phyloP scores from a whole-genome alignment of 2,113 vertebrate genomes.

The Aspiorhynchus laticeps region DNA sequence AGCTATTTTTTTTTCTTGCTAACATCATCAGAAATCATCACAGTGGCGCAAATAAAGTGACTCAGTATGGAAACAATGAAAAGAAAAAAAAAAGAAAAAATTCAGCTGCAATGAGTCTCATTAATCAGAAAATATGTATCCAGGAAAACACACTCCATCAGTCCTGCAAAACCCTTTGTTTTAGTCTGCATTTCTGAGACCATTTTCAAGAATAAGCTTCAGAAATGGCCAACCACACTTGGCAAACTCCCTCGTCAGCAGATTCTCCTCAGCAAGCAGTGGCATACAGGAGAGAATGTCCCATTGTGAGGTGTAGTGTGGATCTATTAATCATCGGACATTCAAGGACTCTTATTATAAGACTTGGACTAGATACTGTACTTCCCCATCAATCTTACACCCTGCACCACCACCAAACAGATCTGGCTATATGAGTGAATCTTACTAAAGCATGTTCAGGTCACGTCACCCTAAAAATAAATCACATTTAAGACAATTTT shows the following conservation, averaged over 20 bases:
- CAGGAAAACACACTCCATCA: slow-evolving; percentile 28
- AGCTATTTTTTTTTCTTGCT: neutral
- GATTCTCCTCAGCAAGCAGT: slow-evolving; percentile 21
- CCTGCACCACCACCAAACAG: neutral
- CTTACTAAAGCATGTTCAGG: neutral
- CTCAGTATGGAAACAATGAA: neutral
- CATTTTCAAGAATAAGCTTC: neutral
- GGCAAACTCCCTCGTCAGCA: slow-evolving; percentile 27
- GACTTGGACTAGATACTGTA: neutral
- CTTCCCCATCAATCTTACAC: slow-evolving; percentile 11
- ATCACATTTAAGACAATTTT: neutral
- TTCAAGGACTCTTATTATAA: slow-evolving; percentile 1
- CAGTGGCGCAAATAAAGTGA: neutral
- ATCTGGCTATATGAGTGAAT: neutral
- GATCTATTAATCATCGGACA: slow-evolving; percentile 29
- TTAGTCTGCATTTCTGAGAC: neutral
- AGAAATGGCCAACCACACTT: slow-evolving; percentile 13
- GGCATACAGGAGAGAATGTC: slow-evolving; percentile 17
- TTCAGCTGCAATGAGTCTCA: slow-evolving; percentile 49
- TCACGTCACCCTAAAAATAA: neutral
- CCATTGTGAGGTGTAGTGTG: slow-evolving; percentile 20
- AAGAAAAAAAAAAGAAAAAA: neutral
- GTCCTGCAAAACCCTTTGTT: neutral
- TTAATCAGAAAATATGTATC: slow-evolving; percentile 50
- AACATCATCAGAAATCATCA: slow-evolving; percentile 49